Conservation (phyloP, 2,888 invertebrate species). For the Hyppa rectilinea region DNA sequence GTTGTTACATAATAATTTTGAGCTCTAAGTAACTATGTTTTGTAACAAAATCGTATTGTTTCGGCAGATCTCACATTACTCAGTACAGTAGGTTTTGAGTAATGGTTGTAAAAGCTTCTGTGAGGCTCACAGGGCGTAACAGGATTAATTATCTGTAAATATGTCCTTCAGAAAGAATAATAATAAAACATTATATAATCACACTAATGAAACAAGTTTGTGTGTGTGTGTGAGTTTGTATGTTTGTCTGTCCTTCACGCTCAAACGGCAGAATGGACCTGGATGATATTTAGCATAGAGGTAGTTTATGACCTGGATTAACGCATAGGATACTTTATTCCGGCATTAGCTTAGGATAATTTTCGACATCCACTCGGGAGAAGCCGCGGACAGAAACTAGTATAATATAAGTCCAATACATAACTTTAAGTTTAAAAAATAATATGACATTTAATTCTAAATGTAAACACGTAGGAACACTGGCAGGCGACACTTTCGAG, state of each 20-base stretch:
- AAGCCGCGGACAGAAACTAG: too few species aligned
- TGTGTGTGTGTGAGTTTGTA: too few species aligned
- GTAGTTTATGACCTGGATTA: too few species aligned
- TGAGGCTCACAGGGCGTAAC: neutral
- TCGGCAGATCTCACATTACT: conserved; percentile 37
- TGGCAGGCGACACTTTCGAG: neutral
- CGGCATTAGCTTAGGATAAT: too few species aligned
- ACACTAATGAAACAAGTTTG: too few species aligned
- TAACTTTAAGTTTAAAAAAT: neutral
- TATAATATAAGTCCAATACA: neutral
- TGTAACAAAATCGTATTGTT: conserved; percentile 22
- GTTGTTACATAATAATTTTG: conserved; percentile 22
- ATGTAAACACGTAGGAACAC: neutral
- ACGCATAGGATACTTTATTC: too few species aligned
- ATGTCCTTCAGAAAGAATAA: neutral
- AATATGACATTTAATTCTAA: neutral
- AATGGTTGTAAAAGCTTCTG: conserved; percentile 21
- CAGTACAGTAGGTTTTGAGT: conserved; percentile 18
- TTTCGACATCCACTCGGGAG: too few species aligned
- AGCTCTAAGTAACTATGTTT: conserved; percentile 2
- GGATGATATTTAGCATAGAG: too few species aligned
- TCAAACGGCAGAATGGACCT: too few species aligned
- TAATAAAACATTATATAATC: too few species aligned
- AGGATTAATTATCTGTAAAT: conserved; percentile 24
- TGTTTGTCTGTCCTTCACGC: too few species aligned